phyloP scores from a whole-genome alignment of 2,797 vertebrate species.

The Gallinago stenura region DNA sequence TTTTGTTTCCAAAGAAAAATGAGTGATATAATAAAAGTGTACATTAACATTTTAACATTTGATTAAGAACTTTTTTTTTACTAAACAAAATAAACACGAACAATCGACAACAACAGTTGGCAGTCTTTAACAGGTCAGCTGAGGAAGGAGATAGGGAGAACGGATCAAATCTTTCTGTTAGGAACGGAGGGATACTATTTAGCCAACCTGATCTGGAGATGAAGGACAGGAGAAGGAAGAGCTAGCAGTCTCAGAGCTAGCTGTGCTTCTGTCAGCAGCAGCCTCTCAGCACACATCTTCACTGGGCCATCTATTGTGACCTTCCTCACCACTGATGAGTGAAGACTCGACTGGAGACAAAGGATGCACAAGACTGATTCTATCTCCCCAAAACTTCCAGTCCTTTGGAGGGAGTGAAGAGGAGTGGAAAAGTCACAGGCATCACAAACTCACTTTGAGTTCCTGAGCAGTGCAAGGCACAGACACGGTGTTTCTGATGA shows the following conservation, averaged over 20 bases:
- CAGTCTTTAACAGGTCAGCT: not conserved
- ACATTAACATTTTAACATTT: not conserved
- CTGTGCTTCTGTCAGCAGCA: slow-evolving; percentile 25
- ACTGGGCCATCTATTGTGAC: fast-evolving
- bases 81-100: not conserved
- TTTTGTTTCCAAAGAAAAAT: not conserved
- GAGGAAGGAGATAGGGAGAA: not conserved
- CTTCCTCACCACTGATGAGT: not conserved
- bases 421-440: not conserved
- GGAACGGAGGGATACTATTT: not conserved
- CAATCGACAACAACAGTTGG: not conserved
- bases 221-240: not conserved
- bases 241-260: not conserved
- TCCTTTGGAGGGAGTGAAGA: not conserved
- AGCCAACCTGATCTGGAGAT: not conserved
- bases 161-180: not conserved
- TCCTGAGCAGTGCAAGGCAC: fast-evolving
- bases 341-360: not conserved
- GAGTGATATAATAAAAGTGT: not conserved
- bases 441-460: fast-evolving
- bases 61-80: not conserved
- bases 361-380: not conserved
- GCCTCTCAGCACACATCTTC: not conserved
- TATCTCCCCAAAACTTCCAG: not conserved
- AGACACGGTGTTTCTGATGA: fast-evolving